Conservation (phyloP, 1,140 invertebrate genomes). For the Euglossa dilemma region DNA sequence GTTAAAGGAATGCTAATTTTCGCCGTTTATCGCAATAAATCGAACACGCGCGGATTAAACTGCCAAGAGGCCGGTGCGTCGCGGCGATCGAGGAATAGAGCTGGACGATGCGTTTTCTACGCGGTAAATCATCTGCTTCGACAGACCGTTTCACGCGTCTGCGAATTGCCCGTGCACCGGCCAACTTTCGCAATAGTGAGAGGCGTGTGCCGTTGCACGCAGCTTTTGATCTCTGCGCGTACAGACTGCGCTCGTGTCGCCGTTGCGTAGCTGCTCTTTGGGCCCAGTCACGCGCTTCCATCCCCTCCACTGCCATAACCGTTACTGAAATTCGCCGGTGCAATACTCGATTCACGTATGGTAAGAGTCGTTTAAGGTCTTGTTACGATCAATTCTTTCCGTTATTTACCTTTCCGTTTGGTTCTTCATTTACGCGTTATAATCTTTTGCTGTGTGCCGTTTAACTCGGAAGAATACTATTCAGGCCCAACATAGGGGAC, state of each 20-base stretch:
- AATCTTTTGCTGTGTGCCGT: no score
- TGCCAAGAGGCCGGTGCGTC: neutral
- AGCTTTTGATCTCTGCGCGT: slow-evolving; percentile 61
- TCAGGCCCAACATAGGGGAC: no score
- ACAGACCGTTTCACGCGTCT: slow-evolving; percentile 44
- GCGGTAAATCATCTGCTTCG: slow-evolving; percentile 38
- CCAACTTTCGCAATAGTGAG: slow-evolving; percentile 73
- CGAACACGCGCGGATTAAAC: neutral
- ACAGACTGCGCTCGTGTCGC: slow-evolving; percentile 50
- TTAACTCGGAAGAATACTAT: no score
- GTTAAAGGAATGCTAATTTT: slow-evolving; percentile 1
- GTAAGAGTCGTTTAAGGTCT: neutral
- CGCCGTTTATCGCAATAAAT: slow-evolving; percentile 11
- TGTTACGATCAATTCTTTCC: no score
- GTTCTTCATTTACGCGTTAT: no score
- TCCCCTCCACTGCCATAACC: slow-evolving; percentile 1
- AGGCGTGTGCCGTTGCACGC: slow-evolving; percentile 71
- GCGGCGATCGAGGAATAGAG: neutral
- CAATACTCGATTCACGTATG: neutral
- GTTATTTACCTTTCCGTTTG: no score
- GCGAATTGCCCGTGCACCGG: slow-evolving; percentile 36
- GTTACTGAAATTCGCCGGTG: neutral
- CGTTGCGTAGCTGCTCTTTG: slow-evolving; percentile 55
- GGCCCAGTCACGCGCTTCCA: slow-evolving; percentile 45
- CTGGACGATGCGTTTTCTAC: slow-evolving; percentile 6